Conservation (phyloP, 2,888 invertebrate species). For the Ptychoptera contaminata region DNA sequence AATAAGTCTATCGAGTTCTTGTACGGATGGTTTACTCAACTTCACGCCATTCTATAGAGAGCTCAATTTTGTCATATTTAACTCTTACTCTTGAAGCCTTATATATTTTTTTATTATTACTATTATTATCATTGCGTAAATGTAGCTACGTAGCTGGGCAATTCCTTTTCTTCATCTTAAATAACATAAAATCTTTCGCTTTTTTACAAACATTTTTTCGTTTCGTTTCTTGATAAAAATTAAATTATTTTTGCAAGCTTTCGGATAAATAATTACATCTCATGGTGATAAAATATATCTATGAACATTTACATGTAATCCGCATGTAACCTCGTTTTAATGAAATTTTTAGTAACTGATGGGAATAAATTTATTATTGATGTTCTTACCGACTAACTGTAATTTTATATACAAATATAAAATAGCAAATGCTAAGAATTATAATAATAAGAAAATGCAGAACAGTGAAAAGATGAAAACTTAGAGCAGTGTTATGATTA, state of each 20-base stretch:
- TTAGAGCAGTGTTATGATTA: neutral
- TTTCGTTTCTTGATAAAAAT: neutral
- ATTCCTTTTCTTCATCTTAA: too few species aligned
- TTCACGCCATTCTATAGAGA: too few species aligned
- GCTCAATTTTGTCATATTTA: too few species aligned
- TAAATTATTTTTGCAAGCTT: too few species aligned
- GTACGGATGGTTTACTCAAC: too few species aligned
- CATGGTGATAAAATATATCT: slow-evolving; percentile 5
- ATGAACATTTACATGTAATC: slow-evolving; percentile 4
- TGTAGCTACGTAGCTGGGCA: too few species aligned
- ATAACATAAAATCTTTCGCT: neutral
- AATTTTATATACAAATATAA: too few species aligned
- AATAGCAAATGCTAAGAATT: neutral
- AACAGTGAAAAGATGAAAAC: neutral
- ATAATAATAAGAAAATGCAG: neutral
- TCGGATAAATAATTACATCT: slow-evolving; percentile 5
- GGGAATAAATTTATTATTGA: slow-evolving; percentile 5
- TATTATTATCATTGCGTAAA: too few species aligned
- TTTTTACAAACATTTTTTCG: neutral
- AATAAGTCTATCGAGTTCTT: too few species aligned
- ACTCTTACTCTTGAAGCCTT: too few species aligned
- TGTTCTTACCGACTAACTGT: neutral
- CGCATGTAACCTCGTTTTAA: neutral
- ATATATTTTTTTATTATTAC: too few species aligned
- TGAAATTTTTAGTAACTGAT: slow-evolving; percentile 5